Conservation (phyloP, 2,888 invertebrate genomes). For the Steinernema scapterisci region DNA sequence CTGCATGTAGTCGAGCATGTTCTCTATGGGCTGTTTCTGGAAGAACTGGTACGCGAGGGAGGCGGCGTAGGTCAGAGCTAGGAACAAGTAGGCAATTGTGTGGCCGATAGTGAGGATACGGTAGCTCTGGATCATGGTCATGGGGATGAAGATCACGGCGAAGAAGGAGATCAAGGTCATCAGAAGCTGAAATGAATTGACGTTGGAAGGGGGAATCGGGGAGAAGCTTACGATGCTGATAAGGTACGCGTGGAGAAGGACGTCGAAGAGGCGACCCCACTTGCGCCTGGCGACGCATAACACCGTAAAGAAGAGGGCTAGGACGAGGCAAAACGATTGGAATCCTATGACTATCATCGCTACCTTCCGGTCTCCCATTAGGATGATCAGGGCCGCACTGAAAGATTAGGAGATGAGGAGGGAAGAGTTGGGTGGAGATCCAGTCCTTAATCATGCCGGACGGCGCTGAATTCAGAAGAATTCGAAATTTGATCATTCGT, state of each 20-base stretch:
- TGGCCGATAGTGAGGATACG: background rate
- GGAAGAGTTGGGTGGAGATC: background rate
- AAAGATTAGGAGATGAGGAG: background rate
- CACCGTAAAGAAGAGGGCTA: slow-evolving; percentile 11
- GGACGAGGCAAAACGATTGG: slow-evolving; percentile 22
- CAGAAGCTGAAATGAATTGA: background rate
- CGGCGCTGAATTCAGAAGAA: no score
- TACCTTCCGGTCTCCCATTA: slow-evolving; percentile 10
- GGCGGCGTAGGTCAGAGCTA: background rate
- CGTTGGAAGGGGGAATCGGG: no score
- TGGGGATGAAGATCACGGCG: slow-evolving; percentile 11
- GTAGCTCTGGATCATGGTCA: slow-evolving; percentile 17
- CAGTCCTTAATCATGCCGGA: no score
- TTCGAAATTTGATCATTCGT: no score
- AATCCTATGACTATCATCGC: slow-evolving; percentile 19
- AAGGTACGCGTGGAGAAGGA: slow-evolving; percentile 24
- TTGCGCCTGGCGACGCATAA: slow-evolving; percentile 26
- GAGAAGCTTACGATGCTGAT: slow-evolving; percentile 22
- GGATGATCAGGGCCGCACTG: slow-evolving; percentile 15
- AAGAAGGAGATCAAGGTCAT: slow-evolving; percentile 15
- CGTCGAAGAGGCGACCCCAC: slow-evolving; percentile 22
- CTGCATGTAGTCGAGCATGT: slow-evolving; percentile 13
- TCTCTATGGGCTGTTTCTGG: slow-evolving; percentile 1
- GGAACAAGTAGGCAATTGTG: background rate
- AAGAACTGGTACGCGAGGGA: slow-evolving; percentile 7